Evolutionary conservation across 2,888 invertebrate genomes (phyloP), one percentile per base, ranked within the genome.

Genomic region (Dysmachus trigonus): DNA sequence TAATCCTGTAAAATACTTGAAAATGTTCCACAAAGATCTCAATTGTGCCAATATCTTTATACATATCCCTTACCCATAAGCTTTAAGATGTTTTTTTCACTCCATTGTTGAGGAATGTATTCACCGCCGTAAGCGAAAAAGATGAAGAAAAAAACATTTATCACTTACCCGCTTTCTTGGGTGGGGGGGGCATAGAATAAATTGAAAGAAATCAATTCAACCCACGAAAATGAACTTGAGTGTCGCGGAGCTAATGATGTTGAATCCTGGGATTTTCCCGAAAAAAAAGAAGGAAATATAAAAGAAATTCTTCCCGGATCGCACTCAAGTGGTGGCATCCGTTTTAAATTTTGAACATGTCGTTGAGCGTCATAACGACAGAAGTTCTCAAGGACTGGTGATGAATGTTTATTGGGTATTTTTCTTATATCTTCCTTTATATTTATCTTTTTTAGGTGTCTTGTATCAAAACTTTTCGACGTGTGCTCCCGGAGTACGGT

Each of bases 401-500:
- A 79, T 41, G 22, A 79, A 79, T 47, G 51, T 22, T 79, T 81
- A 13, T 27, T 87, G 86, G 86, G 87, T 2, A 74, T 51, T 62
- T 8, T 81, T 72, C 86, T 88, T 62, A 27, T n/a, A 6, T 47
- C 27, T 27, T 2, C 2, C 27, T 62, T 51, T 18, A 6, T 51
- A 51, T 51, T 8, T 62, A n/a, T n/a, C n/a, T 22, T 72, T 88
- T 89, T 77, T 88, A 95, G 97, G 91, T 96, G 95, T 92, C 94
- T 98, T 90, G 98, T 98, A 88, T 98, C 98, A 86, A 98, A 98
- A 92, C 93, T 98, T 88, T 98, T 98, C 93, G 98, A 98, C 93
- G 98, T 98, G 47, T 98, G 97, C 90, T 97, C 97, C 88, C 95
- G 96, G 90, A 98, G 98, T 88, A 98, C 98, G 4, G 94, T 98